Evolutionary conservation across 2,888 invertebrate genomes (phyloP).

Genomic region (Polietes domitor): DNA sequence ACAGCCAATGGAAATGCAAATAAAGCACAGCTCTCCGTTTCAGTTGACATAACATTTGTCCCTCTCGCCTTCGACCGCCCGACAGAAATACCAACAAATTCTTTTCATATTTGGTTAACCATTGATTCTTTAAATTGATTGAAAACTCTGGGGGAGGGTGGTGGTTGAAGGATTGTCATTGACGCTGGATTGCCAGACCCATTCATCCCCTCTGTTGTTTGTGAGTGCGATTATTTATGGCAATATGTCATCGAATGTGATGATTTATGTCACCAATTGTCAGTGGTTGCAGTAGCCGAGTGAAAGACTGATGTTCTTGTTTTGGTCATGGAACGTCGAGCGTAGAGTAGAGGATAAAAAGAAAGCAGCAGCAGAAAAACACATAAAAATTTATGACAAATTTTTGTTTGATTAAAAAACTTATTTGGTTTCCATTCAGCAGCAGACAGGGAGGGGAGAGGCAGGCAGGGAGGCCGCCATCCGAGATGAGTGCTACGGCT

Average conservation of each 20-base stretch:
- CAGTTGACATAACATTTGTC: not conserved
- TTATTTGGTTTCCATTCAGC: conserved; percentile 10
- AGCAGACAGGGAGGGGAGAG: too few species aligned
- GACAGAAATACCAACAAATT: not conserved
- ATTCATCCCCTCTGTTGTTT: not conserved
- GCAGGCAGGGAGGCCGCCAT: not conserved
- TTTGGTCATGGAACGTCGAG: not conserved
- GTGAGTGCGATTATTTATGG: conserved; percentile 46
- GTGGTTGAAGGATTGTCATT: not conserved
- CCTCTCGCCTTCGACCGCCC: not conserved
- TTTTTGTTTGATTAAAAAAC: conserved; percentile 35
- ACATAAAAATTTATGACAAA: conserved; percentile 27
- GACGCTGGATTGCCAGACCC: not conserved
- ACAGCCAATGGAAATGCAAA: not conserved
- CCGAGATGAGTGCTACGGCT: not conserved
- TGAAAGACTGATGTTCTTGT: not conserved
- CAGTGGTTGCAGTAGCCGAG: conserved; percentile 7
- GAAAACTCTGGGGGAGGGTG: not conserved
- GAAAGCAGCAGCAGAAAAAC: not conserved
- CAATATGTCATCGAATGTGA: conserved; percentile 42
- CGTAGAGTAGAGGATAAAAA: too few species aligned
- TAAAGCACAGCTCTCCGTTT: not conserved
- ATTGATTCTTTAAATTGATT: conserved; percentile 44
- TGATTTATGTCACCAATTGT: conserved; percentile 56
- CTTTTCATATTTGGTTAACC: conserved; percentile 13